Conservation (phyloP, 2,888 invertebrate genomes). For the Phaonia tiefii region DNA sequence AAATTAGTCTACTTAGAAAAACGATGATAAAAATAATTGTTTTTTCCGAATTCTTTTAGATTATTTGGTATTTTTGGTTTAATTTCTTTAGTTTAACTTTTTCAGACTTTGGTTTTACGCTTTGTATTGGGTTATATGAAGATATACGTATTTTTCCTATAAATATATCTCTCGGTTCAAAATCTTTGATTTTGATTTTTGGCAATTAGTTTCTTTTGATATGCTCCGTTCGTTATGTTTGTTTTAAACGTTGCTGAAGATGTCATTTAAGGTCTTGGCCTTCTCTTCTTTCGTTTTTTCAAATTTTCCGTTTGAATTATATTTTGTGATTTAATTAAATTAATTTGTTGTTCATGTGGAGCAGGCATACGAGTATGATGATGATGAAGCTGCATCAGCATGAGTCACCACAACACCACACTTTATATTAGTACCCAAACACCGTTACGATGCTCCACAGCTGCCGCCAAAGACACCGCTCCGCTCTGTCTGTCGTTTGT, state of each 20-base stretch:
- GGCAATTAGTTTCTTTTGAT: constrained; percentile 32
- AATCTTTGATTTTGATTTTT: constrained; percentile 58
- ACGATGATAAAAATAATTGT: constrained; percentile 59
- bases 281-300: constrained; percentile 63
- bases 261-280: constrained; percentile 2
- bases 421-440: constrained; percentile 58
- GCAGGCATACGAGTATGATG: constrained; percentile 47
- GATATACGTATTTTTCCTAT: constrained; percentile 39
- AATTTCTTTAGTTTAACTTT: constrained; percentile 43
- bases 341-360: constrained; percentile 58
- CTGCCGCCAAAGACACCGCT: neutral
- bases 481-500: neutral
- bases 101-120: constrained; percentile 61
- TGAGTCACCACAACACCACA: constrained; percentile 55
- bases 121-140: constrained; percentile 44
- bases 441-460: constrained; percentile 33
- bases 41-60: constrained; percentile 40
- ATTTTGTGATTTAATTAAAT: constrained; percentile 63
- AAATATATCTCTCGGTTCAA: constrained; percentile 31
- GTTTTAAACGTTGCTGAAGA: neutral
- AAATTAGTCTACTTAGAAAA: constrained; percentile 86
- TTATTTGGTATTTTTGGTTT: no score
- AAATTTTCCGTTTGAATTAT: constrained; percentile 64
- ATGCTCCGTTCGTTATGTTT: constrained; percentile 17
- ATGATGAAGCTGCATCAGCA: constrained; percentile 51